These are phyloP conservation scores for Metellina segmentata DNA, from an alignment of 2,888 invertebrate species.

Conservation along the genomic window DNA sequence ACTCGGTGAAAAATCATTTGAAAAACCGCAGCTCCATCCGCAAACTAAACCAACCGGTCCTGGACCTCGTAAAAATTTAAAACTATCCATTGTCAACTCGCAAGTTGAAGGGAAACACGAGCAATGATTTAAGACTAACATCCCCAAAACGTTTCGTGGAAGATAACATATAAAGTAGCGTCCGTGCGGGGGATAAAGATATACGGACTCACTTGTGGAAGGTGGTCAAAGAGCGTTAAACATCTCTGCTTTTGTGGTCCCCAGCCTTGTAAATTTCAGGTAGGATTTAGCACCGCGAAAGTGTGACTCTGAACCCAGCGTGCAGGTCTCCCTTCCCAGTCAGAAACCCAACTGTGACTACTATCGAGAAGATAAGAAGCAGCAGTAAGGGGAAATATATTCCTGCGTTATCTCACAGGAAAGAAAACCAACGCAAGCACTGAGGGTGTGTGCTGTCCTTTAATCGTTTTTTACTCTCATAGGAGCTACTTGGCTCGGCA, in stretches of 20 bases:
- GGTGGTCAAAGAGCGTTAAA: constrained; percentile 18
- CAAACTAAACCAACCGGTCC: too few relatives aligned
- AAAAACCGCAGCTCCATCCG: too few relatives aligned
- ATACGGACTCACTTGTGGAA: constrained; percentile 6
- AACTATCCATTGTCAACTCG: not conserved
- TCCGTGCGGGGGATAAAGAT: not conserved
- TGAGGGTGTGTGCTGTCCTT: constrained; percentile 59
- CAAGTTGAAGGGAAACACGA: not conserved
- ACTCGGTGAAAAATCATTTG: too few relatives aligned
- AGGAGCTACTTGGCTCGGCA: constrained; percentile 56
- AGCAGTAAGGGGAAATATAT: constrained; percentile 47
- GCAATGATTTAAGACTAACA: not conserved
- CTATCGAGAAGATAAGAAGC: constrained; percentile 33
- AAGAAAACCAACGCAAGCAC: constrained; percentile 3
- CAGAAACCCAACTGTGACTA: constrained; percentile 67
- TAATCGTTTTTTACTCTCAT: constrained; percentile 60
- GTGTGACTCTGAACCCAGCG: constrained; percentile 50
- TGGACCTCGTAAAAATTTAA: not conserved
- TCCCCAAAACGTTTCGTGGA: not conserved
- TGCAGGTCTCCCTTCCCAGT: constrained; percentile 17
- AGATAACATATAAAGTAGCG: too few relatives aligned
- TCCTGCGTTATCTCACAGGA: constrained; percentile 35
- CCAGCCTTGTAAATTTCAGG: not conserved
- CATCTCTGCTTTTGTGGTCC: not conserved
- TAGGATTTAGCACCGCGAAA: constrained; percentile 45